Conservation (phyloP, 2,888 invertebrate species). For the Heliconius cydno region DNA sequence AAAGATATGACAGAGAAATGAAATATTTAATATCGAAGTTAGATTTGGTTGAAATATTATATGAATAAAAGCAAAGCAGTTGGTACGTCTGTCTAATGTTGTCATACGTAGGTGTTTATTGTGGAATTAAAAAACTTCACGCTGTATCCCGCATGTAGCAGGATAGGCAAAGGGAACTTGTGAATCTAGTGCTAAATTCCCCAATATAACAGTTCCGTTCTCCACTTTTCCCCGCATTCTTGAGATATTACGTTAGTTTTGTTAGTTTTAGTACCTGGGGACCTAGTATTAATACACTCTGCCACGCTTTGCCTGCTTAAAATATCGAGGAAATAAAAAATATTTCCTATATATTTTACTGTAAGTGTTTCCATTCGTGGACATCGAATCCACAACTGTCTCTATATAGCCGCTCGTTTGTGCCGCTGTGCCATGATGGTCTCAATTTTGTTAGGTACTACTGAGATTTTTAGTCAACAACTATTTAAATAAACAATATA, state of each 20-base stretch:
- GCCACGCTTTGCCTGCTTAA: neutral
- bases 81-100: neutral
- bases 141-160: neutral
- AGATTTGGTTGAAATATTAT: constrained; percentile 4
- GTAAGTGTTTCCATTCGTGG: too few species aligned
- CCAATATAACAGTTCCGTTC: neutral
- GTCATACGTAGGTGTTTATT: neutral
- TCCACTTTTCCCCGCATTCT: too few species aligned
- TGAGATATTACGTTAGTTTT: neutral
- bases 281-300: neutral
- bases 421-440: too few species aligned
- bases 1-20: constrained; percentile 8
- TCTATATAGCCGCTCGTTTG: too few species aligned
- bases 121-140: neutral
- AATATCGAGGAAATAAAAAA: neutral
- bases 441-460: too few species aligned
- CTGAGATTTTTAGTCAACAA: too few species aligned
- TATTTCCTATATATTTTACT: neutral
- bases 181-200: too few species aligned
- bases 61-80: neutral
- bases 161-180: neutral
- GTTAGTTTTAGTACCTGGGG: neutral
- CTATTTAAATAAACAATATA: too few species aligned
- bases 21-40: constrained; percentile 15
- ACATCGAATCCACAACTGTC: too few species aligned